These are phyloP conservation scores for Choloepus didactylus DNA, from an alignment of 2,797 vertebrate genomes.

Conservation along the genomic window DNA sequence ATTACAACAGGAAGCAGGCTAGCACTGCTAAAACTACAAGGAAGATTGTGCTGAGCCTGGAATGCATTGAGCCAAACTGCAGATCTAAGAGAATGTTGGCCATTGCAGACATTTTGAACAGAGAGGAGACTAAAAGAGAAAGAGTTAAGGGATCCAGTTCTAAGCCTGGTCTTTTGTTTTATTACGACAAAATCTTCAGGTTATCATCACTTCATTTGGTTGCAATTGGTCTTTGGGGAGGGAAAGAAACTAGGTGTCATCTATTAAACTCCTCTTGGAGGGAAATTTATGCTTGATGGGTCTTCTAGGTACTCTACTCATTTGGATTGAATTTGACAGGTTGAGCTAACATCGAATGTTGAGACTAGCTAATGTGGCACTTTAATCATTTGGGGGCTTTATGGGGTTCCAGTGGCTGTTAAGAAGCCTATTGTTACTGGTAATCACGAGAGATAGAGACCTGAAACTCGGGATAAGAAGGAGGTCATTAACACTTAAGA, in stretches of 20 bases:
- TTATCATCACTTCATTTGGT: conserved; percentile 6
- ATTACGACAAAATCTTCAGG: conserved; percentile 50
- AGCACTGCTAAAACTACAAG: conserved; percentile 93
- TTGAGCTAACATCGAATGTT: not conserved
- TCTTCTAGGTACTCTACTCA: not conserved
- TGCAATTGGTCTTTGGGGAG: conserved; percentile 39
- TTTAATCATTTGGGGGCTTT: not conserved
- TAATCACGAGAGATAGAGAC: not conserved
- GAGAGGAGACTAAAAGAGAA: conserved; percentile 99
- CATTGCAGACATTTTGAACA: conserved; percentile 99
- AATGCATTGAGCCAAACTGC: conserved; percentile 98
- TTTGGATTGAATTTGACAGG: not conserved
- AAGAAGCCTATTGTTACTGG: not conserved
- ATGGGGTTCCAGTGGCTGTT: not conserved
- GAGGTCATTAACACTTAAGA: not conserved
- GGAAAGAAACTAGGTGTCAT: conserved; percentile 43
- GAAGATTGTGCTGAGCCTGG: conserved; percentile 97
- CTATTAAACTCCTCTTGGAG: too few species aligned
- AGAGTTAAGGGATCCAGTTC: conserved; percentile 99
- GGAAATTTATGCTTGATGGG: not conserved
- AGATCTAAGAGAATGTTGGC: conserved; percentile 99
- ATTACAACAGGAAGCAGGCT: too few species aligned
- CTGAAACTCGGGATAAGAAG: not conserved
- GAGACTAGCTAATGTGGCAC: not conserved
- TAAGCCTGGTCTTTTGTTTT: conserved; percentile 84